Base-by-base conservation (phyloP, 2,113 vertebrate species). In the Chamaea fasciata region DNA sequence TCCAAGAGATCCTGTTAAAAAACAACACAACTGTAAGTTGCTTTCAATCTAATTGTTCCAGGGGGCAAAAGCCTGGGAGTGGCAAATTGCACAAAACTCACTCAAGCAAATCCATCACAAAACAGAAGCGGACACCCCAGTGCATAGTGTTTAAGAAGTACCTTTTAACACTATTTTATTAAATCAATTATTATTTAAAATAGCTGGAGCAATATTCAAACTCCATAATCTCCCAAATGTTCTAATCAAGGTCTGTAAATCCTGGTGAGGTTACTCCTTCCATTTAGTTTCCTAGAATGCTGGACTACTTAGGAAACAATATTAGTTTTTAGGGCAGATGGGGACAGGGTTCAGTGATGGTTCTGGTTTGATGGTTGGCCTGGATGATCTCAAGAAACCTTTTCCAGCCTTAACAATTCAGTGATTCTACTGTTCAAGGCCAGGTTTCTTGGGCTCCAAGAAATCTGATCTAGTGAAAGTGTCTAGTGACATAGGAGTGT, bases 1-100 rank as follows among this genome's bases (percentile, higher is more conserved):
- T 99, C 99, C 98, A 99, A 97, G 78, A 99, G 99, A 97, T 99
- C 99, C 99, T 99, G 92, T 79, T 91, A 57, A 94, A 85, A 91
- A 83, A 60, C 42, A 94, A 70, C 85, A 95, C 35, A 87, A n/a
- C 26, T 83, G 0, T 82, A 95, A 96, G 80, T 87, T 74, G 60
- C n/a, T 93, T 92, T 78, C 93, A 87, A 11, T 78, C 26, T 30
- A 50, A 89, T 62, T 83, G 47, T 86, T n/a, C 70, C 6, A 2
- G 26, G 28, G 20, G 33, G 15, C 2, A 44, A 87, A 81, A 79
- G 28, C 42, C 31, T 57, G 70, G 27, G 65, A 81, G 77, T 27
- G 13, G 42, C 35, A 83, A 94, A 59, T 21, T 26, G 46, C 47
- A 57, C 31, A 62, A 30, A 75, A 64, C 19, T 79, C 37, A 30